Base-by-base conservation (phyloP, 2,888 invertebrate genomes). In the Ornithoptera alexandrae region DNA sequence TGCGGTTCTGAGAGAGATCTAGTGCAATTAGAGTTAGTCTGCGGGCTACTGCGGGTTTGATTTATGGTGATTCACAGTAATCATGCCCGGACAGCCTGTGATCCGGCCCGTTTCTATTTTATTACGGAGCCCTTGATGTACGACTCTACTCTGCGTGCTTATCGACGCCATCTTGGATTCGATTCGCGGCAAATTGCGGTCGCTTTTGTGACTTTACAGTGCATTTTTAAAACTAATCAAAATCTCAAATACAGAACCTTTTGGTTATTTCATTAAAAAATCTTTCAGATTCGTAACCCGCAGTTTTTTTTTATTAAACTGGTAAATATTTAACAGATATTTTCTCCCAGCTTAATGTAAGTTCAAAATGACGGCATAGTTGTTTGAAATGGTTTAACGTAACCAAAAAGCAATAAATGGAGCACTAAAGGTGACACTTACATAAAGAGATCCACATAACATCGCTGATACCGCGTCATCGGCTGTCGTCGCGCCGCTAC, bases 31-130 rank as follows among this genome's bases (percentile, higher is more conserved):
- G 84, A 82, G 75, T 75, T 76, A 79, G 82, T 81, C 84, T 90
- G 90, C 90, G 89, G 89, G 89, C 82, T 80, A 81, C 82, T 87
- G 88, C 84, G 87, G 88, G 90, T 81, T 78, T 90, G 92, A 92
- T 92, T 92, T 92, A 92, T 85, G 87, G 81, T 89, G 87, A 90
- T 92, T 90, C 86, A 80, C 76, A 81, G 86, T 87, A 86, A 90
- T 90, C 89, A 84, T 86, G 82, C 78, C 73, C 75, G 81, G 79
- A 81, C 84, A 81, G 84, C 76, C 81, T 83, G 85, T 83, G 89
- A 88, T 89, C 87, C 85, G 78, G 80, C 79, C 80, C 81, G 82
- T 87, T 86, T 86, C 84, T 83, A 80, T 86, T 90, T 89, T 89
- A 90, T 88, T 88, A 86, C 86, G 83, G 79, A 71, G 77, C 77